phyloP scores from a whole-genome alignment of 2,113 vertebrate genomes.

The Actinemys pallida region DNA sequence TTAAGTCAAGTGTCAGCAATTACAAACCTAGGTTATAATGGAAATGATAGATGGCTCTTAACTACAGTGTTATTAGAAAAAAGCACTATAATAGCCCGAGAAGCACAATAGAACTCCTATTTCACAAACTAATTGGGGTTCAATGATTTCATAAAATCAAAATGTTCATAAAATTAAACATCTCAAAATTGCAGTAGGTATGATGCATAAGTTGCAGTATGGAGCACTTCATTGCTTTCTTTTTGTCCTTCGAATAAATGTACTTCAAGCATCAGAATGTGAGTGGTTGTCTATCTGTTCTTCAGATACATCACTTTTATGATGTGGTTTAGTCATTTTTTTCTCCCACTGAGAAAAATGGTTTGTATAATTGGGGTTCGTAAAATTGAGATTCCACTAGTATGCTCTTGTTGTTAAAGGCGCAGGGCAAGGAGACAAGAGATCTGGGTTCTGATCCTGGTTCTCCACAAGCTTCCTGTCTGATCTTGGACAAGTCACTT shows the following conservation, averaged over 20 bases:
- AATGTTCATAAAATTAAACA: background rate
- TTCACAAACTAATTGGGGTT: background rate
- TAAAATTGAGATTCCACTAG: background rate
- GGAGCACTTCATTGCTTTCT: background rate
- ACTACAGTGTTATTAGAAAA: slow-evolving; percentile 25
- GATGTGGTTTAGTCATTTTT: background rate
- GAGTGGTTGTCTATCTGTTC: background rate
- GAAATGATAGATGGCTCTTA: background rate
- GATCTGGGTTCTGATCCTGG: background rate
- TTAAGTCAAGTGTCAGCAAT: background rate
- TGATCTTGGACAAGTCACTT: background rate
- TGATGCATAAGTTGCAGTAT: background rate
- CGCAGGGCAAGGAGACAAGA: background rate
- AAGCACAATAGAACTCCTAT: background rate
- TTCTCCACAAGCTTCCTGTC: background rate
- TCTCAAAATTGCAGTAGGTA: background rate
- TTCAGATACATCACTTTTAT: background rate
- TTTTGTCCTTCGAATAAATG: background rate
- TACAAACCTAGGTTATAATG: slow-evolving; percentile 20
- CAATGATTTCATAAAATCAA: too few species aligned
- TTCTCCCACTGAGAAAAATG: background rate
- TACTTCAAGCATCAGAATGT: background rate
- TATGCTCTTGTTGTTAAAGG: background rate
- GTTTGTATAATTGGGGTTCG: background rate
- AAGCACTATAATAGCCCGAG: slow-evolving; percentile 28